phyloP scores from a whole-genome alignment of 2,888 invertebrate genomes.

The Dryobotodes eremita region DNA sequence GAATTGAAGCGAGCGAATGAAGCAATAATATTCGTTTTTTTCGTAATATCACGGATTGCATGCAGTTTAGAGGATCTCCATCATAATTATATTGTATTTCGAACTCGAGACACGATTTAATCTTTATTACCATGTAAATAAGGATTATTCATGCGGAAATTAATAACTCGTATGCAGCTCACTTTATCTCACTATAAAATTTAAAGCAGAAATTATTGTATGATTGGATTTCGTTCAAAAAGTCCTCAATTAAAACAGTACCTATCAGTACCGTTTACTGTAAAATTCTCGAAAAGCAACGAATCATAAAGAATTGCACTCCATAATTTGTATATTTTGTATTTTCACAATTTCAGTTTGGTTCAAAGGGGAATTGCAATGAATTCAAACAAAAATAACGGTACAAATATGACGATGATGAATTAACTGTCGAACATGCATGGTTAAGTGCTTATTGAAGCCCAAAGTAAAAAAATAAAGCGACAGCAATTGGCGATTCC shows the following conservation, averaged over 20 bases:
- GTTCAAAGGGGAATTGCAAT: constrained; percentile 13
- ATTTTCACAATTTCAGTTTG: neutral
- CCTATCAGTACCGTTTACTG: neutral
- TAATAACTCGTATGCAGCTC: neutral
- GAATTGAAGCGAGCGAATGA: neutral
- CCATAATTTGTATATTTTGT: neutral
- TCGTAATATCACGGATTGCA: neutral
- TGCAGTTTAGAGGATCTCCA: neutral
- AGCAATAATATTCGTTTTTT: neutral
- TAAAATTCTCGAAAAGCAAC: neutral
- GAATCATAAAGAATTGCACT: neutral
- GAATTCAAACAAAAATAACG: constrained; percentile 1
- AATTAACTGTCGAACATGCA: neutral
- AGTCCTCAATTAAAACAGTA: neutral
- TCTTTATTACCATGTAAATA: neutral
- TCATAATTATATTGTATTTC: neutral
- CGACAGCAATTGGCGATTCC: neutral
- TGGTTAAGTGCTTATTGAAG: neutral
- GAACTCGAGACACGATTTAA: neutral
- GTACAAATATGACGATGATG: constrained; percentile 3
- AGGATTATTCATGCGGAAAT: neutral
- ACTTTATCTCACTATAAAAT: neutral
- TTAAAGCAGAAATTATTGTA: neutral
- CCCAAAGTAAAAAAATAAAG: neutral
- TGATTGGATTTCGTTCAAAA: neutral